A percentile compares a stretch with the other conserved stretches of the same genome.
phyloP scores from a whole-genome alignment of 2,113 vertebrate genomes.

The Lamprotornis superbus region DNA sequence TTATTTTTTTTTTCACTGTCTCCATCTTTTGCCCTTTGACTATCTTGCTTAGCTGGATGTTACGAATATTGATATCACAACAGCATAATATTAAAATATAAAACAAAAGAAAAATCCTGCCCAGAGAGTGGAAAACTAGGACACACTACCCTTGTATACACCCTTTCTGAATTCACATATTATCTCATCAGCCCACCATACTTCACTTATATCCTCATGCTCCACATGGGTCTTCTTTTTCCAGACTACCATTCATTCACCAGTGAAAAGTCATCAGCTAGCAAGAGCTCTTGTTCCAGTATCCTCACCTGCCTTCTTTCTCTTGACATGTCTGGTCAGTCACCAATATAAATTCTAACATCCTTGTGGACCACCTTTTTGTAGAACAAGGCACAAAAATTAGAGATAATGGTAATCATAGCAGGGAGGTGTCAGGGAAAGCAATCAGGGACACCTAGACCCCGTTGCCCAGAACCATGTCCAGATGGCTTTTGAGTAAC shows the following conservation, averaged over 20 bases:
- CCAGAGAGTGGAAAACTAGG: not conserved
- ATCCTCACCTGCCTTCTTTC: not conserved
- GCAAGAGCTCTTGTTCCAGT: not conserved
- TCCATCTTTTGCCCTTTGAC: not conserved
- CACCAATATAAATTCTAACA: not conserved
- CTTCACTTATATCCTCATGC: not conserved
- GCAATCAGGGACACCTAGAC: not conserved
- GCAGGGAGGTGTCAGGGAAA: not conserved
- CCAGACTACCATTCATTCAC: not conserved
- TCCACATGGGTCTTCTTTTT: not conserved
- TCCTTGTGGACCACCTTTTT: not conserved
- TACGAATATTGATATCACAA: not conserved
- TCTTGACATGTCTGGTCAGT: not conserved
- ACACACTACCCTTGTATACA: not conserved
- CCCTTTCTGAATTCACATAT: not conserved
- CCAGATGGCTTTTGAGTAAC: not conserved
- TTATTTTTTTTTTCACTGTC: not conserved
- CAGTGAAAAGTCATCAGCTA: not conserved
- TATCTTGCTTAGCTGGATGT: not conserved
- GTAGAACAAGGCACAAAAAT: not conserved
- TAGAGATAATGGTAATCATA: not conserved
- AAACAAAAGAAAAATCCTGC: not conserved
- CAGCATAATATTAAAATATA: not conserved
- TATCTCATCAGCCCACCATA: not conserved
- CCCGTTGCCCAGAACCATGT: not conserved